Evolutionary conservation across 2,888 invertebrate genomes (phyloP), one percentile per base, ranked within the genome.

Genomic region (Thecocarcelia acutangulata): DNA sequence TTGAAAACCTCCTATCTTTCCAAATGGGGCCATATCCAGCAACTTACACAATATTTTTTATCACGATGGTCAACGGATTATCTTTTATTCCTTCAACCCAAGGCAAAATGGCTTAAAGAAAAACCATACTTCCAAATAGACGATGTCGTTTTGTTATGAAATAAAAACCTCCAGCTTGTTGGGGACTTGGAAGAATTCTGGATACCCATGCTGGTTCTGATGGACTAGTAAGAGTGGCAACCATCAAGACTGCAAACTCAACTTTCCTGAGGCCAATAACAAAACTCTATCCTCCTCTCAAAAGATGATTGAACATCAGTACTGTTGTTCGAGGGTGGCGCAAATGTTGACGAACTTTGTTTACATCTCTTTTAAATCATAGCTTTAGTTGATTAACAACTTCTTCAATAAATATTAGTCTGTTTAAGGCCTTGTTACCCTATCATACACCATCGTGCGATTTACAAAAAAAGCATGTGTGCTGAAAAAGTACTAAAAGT

Each of bases 181-280:
- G 66, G 74, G 66, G 48, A 33, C 48, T 74, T 15, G 74, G 64
- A 3, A 12, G 54, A 17, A 48, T 75, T 0, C 5, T 40, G 1
- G 66, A 75, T 19, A 75, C 66, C 50, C 75, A 68, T 59, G 66
- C 58, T 59, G 75, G 75, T 40, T 21, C 64, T 15, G 64, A 74
- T 66, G 64, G 74, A 2, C 21, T 46, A 11, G 46, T 74, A 1
- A 33, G 75, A 42, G 75, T 75, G 37, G 75, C 48, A 8, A 75
- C 74, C 4, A 6, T 75, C 13, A 64, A 48, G 11, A 75, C 74
- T 5, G 48, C 52, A 24, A 58, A 2, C 2, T 54, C 54, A 19
- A 48, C 56, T 9, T 74, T 46, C 17, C 17, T 6, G 8, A 33
- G 74, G 21, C 64, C 40, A 1, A 33, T 74, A 13, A 21, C 46